Evolutionary conservation across 2,797 vertebrate species (phyloP), one percentile per base, ranked within the genome.

Genomic region (Rallus crepitans): DNA sequence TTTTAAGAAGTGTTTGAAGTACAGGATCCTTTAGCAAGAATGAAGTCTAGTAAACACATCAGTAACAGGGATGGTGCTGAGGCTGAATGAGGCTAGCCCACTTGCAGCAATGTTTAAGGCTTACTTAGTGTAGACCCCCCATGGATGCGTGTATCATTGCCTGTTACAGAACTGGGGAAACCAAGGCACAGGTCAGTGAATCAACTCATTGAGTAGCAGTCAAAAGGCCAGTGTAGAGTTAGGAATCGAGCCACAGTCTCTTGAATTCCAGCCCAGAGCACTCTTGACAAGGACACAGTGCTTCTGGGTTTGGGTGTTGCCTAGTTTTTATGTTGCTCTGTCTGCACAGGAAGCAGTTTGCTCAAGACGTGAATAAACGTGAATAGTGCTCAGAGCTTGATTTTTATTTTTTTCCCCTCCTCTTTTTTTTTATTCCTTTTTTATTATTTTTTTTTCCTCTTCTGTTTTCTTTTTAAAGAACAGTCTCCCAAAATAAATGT

Each of bases 291-390:
- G n/a, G 8, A 73, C 71, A 39, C 11, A 1, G 48, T 15, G 78
- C 81, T 89, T 0, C 89, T 75, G 87, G 45, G 7, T 31, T 64
- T 94, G 96, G 92, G 92, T 92, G 92, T 55, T 93, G 79, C 87
- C 94, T 76, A 30, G 16, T 80, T 89, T 89, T 85, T 85, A 23
- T 8, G 24, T 73, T 60, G 11, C 64, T 53, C 95, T 80, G 92
- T 94, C 95, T 96, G 89, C 79, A 91, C 94, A 97, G 95, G 96
- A 95, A 97, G 94, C 84, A 83, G 84, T 89, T 96, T 71, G 19
- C 87, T 89, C 33, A 4, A 37, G 48, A 80, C 7, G 7, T 65
- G 90, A 91, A 92, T 60, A 94, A 95, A 96, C 2, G 21, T 94
- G 84, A 86, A 83, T 71, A 87, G 72, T 61, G 72, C 89, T 92